Percentiles rank a stretch among this genome's conserved stretches.
Evolutionary conservation across 2,113 vertebrate genomes (phyloP).

Genomic region (Rhadina sibilatrix): DNA sequence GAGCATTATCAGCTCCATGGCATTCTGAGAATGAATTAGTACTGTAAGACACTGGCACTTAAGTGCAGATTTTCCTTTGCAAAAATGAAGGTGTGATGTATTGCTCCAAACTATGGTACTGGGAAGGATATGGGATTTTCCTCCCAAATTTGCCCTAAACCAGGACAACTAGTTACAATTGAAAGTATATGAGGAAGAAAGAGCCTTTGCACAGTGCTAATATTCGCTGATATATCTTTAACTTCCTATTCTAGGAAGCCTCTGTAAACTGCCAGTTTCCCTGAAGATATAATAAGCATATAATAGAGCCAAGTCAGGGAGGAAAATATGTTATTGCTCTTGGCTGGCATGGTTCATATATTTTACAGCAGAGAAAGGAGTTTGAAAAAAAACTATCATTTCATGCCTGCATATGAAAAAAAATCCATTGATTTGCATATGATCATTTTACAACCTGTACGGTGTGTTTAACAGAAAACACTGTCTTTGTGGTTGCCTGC

Average conservation of each 20-base stretch:
- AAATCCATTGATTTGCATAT: neutral
- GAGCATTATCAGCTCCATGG: neutral
- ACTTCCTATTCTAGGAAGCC: neutral
- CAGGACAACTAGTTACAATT: neutral
- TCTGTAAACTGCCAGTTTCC: neutral
- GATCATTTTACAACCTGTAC: neutral
- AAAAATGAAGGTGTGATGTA: neutral
- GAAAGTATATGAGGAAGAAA: neutral
- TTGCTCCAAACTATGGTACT: neutral
- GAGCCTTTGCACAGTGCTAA: rapidly evolving
- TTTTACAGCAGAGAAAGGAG: neutral
- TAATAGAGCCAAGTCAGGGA: neutral
- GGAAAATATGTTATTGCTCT: neutral
- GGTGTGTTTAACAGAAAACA: neutral
- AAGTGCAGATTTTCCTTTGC: neutral
- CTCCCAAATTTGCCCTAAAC: too few species aligned
- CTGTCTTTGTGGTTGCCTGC: neutral
- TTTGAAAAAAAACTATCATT: neutral
- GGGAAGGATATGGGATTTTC: neutral
- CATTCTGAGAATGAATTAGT: neutral
- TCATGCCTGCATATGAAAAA: neutral
- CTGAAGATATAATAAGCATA: neutral
- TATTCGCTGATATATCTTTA: neutral
- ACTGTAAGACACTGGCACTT: neutral
- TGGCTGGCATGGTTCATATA: neutral